Base-by-base conservation (phyloP, 2,888 invertebrate genomes). In the Vannuccia rotundouncinata region DNA sequence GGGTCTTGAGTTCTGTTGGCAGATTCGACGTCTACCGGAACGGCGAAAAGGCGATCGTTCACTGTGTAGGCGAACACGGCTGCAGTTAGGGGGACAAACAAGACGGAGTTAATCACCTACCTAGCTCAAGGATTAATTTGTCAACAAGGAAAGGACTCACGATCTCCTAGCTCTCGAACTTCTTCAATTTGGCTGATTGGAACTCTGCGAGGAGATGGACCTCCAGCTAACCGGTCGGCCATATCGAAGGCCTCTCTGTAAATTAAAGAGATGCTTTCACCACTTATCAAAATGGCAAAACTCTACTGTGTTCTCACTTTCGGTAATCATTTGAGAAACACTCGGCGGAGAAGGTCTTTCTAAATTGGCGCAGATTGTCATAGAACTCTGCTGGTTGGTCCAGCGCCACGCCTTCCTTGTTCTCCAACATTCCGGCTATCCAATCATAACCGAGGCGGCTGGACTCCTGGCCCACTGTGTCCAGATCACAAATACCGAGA, bases 11-110 rank as follows among this genome's bases (percentile, higher is more conserved):
- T 74, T 5, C 79, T 5, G 66, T 60, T 73, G 1, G 73, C 81
- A 0, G 80, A 59, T 29, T 80, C 80, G 22, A 29, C 59, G 60
- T 80, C 74, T 1, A 80, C 29, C 28, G 80, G 80, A 59, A 80
- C 79, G 10, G 80, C 79, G 29, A 80, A 80, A 17, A 80, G 66
- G 28, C 80, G 60, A 45, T 80, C 80, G 66, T 80, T 80, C 29
- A 80, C 59, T 25, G 80, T 80, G 31, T 80, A 80, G 22, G 80
- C 78, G 31, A 59, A 80, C 13, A 80, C 79, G 1, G 29, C 79
- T 79, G 73, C 2, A 75, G 22, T 13, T 66, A 22, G 13, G 25
- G 45, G 17, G 5, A 45, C 17, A 45, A 45, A 13, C 5, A 5
- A 45, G 17, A 45, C 45, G 17, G 45, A 45, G 45, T 5, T 45